phyloP scores from a whole-genome alignment of 64 coral and sea anemone genomes.

The Platygyra sinensis region DNA sequence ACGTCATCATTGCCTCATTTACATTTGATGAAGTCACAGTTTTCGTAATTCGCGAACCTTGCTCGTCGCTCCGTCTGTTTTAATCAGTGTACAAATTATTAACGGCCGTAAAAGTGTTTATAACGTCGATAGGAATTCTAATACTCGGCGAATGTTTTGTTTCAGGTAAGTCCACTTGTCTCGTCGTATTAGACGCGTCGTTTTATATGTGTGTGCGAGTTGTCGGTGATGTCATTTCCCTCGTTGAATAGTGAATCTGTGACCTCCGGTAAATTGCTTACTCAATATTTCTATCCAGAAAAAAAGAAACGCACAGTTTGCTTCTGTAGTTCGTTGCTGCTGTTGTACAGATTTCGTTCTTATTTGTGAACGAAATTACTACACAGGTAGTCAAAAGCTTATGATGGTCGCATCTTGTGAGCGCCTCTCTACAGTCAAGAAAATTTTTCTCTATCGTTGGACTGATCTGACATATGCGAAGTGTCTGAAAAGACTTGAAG shows the following conservation, averaged over 20 bases:
- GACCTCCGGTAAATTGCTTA: constrained; percentile 23
- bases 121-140: background rate
- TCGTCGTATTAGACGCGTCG: background rate
- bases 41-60: constrained; percentile 52
- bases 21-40: constrained; percentile 85
- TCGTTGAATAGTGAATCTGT: constrained; percentile 9
- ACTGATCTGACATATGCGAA: background rate
- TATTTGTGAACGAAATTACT: too few relatives aligned
- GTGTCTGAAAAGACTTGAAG: background rate
- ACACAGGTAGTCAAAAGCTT: too few relatives aligned
- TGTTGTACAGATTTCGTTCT: too few relatives aligned
- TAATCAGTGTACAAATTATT: constrained; percentile 31
- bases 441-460: background rate
- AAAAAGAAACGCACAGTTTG: background rate
- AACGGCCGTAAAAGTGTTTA: background rate
- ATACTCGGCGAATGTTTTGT: background rate
- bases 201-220: constrained; percentile 27
- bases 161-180: constrained; percentile 27
- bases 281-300: constrained; percentile 2
- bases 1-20: constrained; percentile 77
- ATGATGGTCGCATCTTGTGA: background rate
- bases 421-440: background rate
- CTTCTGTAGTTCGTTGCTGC: background rate
- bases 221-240: constrained; percentile 32
- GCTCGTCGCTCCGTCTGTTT: constrained; percentile 10